Evolutionary conservation across 37 sponge, comb jelly and placozoan genomes (phyloP), one percentile per base, ranked within the genome.

Genomic region (Eunapius fragilis): DNA sequence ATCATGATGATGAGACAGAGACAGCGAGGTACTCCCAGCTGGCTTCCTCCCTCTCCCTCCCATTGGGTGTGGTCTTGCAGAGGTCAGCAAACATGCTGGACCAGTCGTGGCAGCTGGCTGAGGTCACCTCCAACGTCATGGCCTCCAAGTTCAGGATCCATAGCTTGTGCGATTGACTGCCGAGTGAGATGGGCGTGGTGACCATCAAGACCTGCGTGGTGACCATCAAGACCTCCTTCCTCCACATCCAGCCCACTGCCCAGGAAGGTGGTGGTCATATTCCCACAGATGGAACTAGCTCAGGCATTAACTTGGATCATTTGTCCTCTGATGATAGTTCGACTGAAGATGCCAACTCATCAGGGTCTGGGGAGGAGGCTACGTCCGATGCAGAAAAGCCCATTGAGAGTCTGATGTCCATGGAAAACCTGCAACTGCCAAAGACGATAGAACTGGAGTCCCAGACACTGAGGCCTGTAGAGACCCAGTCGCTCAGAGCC

Each of bases 231-330:
- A 93, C 97, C 0, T 94, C 94, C 26, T 88, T 96, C 30, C 91
- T 96, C 28, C 97, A 96, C 88, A 93, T 96, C 35, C 97, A 96
- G 77, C 97, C 97, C 0, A 76, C 94, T 3, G 95, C 97, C 23
- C 87, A 88, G 0, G n/a, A n/a, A n/a, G n/a, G n/a, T n/a, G n/a
- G n/a, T n/a, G n/a, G n/a, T n/a, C n/a, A n/a, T n/a, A n/a, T n/a
- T n/a, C n/a, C n/a, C n/a, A 50, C 76, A 0, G 96, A 93, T 41
- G 30, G 28, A n/a, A 74, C 14, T 41, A 93, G 92, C 75, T 95
- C 96, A 0, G 96, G 96, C 26, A 90, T 95, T 0, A 93, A 95
- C 36, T 77, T 91, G 0, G 93, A 93, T 68, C 41, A 45, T 28
- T 49, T 32, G 13, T 82, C 84, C 35, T 78, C 79, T 3, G 85